Conservation (phyloP, 2,797 vertebrate species). For the Triplophysa bombifrons region DNA sequence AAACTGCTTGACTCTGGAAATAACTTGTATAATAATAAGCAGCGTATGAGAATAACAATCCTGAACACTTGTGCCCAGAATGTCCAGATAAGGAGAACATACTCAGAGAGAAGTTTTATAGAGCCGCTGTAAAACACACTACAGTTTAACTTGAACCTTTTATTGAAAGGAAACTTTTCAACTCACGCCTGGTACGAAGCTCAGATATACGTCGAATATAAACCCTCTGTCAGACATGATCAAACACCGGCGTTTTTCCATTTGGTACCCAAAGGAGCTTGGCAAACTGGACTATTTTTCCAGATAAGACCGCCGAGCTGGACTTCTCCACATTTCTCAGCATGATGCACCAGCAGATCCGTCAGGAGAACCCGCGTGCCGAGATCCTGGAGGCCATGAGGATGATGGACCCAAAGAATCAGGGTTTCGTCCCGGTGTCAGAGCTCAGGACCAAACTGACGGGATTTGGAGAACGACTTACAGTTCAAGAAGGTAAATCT, state of each 20-base stretch:
- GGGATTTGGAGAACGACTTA: conserved; percentile 81
- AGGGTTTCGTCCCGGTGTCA: conserved; percentile 71
- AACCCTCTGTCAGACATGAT: conserved; percentile 5
- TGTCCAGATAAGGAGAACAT: conserved; percentile 28
- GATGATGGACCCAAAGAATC: conserved; percentile 82
- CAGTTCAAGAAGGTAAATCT: conserved; percentile 78
- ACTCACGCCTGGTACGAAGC: not conserved
- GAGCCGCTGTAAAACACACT: not conserved
- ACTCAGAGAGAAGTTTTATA: conserved; percentile 21
- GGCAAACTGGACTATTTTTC: not conserved
- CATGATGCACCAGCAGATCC: conserved; percentile 84
- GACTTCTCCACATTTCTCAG: conserved; percentile 89
- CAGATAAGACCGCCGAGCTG: conserved; percentile 77
- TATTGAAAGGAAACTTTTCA: conserved; percentile 2
- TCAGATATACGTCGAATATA: not conserved
- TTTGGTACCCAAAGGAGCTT: not conserved
- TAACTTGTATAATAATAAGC: not conserved
- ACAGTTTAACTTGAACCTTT: not conserved
- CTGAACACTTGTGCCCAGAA: not conserved
- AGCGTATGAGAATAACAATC: conserved; percentile 9
- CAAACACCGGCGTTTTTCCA: not conserved
- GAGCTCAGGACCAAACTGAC: conserved; percentile 84
- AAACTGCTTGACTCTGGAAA: not conserved
- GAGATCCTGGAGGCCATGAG: conserved; percentile 85
- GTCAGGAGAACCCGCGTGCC: conserved; percentile 82